Evolutionary conservation across 2,113 vertebrate species (phyloP).

Genomic region (Lota lota): DNA sequence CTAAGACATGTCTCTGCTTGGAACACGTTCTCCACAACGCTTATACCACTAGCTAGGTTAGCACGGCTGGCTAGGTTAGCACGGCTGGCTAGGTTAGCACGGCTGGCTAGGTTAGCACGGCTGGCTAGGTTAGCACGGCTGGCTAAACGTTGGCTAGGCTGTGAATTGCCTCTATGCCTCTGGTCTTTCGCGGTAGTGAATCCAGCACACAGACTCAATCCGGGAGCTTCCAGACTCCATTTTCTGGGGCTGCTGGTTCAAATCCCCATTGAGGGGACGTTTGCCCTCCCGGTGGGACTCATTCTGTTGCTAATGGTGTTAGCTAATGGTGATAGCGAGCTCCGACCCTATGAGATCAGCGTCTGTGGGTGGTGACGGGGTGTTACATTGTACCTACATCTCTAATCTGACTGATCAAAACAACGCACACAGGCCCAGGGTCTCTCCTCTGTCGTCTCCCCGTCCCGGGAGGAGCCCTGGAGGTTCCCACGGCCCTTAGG

Average conservation of each 20-base stretch:
- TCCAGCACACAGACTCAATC: not conserved
- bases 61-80: no score
- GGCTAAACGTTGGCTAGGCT: not conserved
- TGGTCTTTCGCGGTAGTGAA: not conserved
- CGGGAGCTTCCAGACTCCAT: not conserved
- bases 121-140: no score
- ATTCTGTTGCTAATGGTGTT: not conserved
- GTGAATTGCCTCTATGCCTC: not conserved
- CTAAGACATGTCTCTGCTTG: no score
- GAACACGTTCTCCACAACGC: no score
- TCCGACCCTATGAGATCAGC: not conserved
- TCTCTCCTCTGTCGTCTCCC: not conserved
- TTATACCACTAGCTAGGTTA: no score
- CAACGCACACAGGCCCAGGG: not conserved
- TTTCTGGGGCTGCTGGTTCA: not conserved
- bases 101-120: no score
- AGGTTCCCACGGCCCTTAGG: no score
- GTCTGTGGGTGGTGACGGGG: not conserved
- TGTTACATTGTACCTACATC: not conserved
- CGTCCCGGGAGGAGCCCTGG: no score
- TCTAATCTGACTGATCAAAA: not conserved
- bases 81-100: no score
- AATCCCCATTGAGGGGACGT: not conserved
- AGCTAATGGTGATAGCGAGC: not conserved
- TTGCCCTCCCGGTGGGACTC: not conserved